Evolutionary conservation across 2,113 vertebrate genomes (phyloP), one percentile per base, ranked within the genome.

Genomic region (Halichoeres trimaculatus): DNA sequence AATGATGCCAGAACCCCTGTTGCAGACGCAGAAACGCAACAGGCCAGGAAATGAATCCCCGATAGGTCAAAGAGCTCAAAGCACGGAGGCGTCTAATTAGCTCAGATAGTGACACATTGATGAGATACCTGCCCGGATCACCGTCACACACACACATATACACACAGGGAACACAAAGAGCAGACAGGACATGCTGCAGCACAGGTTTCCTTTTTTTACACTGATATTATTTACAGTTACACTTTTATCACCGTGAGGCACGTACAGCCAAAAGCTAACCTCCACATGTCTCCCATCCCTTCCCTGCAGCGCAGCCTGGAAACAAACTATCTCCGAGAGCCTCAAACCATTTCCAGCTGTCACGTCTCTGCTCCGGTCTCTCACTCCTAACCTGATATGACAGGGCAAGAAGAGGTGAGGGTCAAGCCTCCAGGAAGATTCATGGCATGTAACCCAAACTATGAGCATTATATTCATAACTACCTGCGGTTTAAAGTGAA

Each of bases 291-390:
- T 84, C 77, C 85, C 83, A 62, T 83, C 68, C 83, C 77, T 77
- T 85, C 78, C 76, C 89, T 68, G 23, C 84, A 84, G 82, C 77
- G 70, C 66, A 65, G 80, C 85, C 79, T 86, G 80, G 92, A 92
- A 90, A 90, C 90, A 92, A 93, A 90, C 89, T 76, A 82, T 90
- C 74, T 30, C 73, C 11, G 61, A 89, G 85, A 77, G 77, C 84
- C 89, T 89, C 87, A 85, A 93, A 94, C 86, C 85, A 92, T 85
- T 93, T 93, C 91, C 92, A 94, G 93, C 93, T 94, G 94, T 93
- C 92, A 85, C 81, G 63, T 91, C 79, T 74, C 62, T 22, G 40
- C 80, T 71, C 75, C 55, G 45, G 52, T 71, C 43, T 23, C 40
- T 23, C 55, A 66, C 56, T 74, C 79, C 87, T 90, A 90, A 91